Percentiles rank a stretch among this genome's conserved stretches.
Conservation (phyloP, 2,888 invertebrate genomes). For the Aspidiotus destructor region DNA sequence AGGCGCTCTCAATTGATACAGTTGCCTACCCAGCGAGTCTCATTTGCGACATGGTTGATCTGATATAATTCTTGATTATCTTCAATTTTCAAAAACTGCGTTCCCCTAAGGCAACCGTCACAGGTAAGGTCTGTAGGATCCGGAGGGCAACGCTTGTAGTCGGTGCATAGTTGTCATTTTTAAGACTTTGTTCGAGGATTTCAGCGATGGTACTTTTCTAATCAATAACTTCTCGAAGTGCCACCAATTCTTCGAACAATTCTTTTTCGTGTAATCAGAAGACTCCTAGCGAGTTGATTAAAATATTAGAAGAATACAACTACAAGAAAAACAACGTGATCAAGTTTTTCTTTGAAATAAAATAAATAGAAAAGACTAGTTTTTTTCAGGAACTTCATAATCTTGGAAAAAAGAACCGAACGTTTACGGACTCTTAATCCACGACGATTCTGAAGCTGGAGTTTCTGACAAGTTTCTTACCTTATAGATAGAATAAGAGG, state of each 20-base stretch:
- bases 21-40: not conserved
- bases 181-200: not conserved
- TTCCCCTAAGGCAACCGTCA: slow-evolving; percentile 24
- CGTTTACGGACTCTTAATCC: too few species aligned
- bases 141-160: slow-evolving; percentile 34
- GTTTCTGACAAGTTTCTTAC: too few species aligned
- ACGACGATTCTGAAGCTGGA: too few species aligned
- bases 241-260: slow-evolving; percentile 4
- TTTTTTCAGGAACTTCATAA: too few species aligned
- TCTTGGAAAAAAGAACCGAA: too few species aligned
- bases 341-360: too few species aligned
- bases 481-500: too few species aligned
- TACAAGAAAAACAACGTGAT: too few species aligned
- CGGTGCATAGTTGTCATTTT: not conserved
- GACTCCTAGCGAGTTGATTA: too few species aligned
- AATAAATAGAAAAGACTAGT: too few species aligned
- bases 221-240: not conserved
- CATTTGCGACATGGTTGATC: not conserved
- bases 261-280: not conserved
- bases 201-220: not conserved
- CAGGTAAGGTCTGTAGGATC: slow-evolving; percentile 30
- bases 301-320: too few species aligned
- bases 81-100: slow-evolving; percentile 34
- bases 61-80: slow-evolving; percentile 34
- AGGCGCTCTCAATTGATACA: not conserved